phyloP scores from a whole-genome alignment of 2,113 vertebrate genomes.

The Camelus dromedarius region DNA sequence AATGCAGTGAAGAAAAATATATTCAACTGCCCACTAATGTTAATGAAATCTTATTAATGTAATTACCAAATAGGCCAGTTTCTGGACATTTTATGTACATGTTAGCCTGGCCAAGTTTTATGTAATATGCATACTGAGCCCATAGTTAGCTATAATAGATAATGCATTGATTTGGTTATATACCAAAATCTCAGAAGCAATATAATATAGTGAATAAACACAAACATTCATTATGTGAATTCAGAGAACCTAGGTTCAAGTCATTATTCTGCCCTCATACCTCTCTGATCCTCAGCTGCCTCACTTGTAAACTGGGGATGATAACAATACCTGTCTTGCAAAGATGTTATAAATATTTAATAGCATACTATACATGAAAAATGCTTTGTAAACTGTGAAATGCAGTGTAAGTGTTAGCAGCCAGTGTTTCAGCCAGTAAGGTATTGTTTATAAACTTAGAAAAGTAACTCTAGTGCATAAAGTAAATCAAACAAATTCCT shows the following conservation, averaged over 20 bases:
- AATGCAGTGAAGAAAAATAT: neutral
- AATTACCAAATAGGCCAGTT: conserved; percentile 8
- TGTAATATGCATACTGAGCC: neutral
- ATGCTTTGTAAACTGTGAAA: neutral
- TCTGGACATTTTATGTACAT: neutral
- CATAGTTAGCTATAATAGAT: neutral
- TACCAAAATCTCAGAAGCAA: neutral
- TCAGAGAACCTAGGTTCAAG: neutral
- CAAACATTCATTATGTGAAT: neutral
- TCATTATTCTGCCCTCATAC: neutral
- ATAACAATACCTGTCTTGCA: neutral
- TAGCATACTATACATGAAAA: neutral
- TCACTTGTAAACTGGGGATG: neutral
- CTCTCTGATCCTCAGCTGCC: neutral
- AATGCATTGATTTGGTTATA: neutral
- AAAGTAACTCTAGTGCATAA: conserved; percentile 37
- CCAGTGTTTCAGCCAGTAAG: conserved; percentile 22
- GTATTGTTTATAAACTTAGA: conserved; percentile 56
- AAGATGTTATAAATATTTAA: conserved; percentile 44
- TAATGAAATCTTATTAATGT: conserved; percentile 40
- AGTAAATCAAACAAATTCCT: conserved; percentile 46
- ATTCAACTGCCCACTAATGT: neutral
- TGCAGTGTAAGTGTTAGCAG: neutral
- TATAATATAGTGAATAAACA: neutral
- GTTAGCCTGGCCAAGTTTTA: neutral